Conservation (phyloP, 2,113 vertebrate species). For the Scytalopus superciliaris region DNA sequence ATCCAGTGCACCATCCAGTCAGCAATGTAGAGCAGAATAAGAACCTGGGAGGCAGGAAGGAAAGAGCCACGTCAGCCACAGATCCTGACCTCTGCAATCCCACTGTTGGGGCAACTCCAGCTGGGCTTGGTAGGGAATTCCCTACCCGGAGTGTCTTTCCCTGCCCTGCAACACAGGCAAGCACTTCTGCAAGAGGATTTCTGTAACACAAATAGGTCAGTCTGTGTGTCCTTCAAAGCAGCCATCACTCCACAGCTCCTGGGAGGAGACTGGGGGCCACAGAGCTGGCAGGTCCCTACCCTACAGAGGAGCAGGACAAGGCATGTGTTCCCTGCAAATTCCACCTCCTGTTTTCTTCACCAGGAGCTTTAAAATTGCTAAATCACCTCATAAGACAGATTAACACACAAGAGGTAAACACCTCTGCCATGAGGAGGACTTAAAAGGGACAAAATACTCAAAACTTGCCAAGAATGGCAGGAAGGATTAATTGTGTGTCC, state of each 20-base stretch:
- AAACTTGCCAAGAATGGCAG: not conserved
- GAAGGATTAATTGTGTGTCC: not conserved
- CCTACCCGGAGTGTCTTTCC: too few relatives aligned
- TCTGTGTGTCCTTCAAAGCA: too few relatives aligned
- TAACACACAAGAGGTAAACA: not conserved
- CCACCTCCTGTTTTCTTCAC: not conserved
- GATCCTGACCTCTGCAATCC: accelerated
- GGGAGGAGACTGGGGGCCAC: not conserved
- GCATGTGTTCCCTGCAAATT: not conserved
- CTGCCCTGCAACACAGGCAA: too few relatives aligned
- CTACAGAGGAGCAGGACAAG: not conserved
- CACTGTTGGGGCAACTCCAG: not conserved
- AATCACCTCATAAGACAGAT: not conserved
- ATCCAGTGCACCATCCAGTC: slow-evolving; percentile 99
- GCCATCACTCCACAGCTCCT: not conserved
- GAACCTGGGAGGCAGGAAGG: slow-evolving; percentile 77
- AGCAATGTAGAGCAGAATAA: slow-evolving; percentile 95
- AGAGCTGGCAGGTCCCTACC: not conserved
- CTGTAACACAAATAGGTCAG: too few relatives aligned
- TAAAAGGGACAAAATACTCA: not conserved
- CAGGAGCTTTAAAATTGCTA: not conserved
- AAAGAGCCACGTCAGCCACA: not conserved
- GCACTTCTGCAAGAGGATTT: too few relatives aligned
- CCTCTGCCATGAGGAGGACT: not conserved
- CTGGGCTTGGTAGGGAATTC: too few relatives aligned